Conservation (phyloP, 2,113 vertebrate species). For the Pachyramphus minor region DNA sequence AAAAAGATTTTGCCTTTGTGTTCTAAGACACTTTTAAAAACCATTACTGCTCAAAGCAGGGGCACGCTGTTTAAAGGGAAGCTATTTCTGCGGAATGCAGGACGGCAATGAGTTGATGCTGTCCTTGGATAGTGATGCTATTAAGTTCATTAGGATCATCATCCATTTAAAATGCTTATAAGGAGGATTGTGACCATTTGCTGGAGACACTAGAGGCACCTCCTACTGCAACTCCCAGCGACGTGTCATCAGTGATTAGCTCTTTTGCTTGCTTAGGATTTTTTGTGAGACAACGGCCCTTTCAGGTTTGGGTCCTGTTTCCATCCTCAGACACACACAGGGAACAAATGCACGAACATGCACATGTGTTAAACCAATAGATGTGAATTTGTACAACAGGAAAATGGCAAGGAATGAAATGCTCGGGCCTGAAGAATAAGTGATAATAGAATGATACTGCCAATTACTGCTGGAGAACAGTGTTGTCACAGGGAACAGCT, state of each 20-base stretch:
- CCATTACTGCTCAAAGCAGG: constrained; percentile 56
- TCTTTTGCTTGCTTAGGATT: not conserved
- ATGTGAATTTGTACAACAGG: constrained; percentile 28
- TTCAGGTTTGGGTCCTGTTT: not conserved
- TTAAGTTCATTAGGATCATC: constrained; percentile 65
- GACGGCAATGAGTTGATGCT: constrained; percentile 8
- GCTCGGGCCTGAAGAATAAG: constrained; percentile 31
- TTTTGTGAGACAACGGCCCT: not conserved
- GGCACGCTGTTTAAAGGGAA: constrained; percentile 24
- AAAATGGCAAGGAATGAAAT: constrained; percentile 48
- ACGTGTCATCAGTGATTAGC: not conserved
- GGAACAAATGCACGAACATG: not conserved
- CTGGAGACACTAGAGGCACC: not conserved
- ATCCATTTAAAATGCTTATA: constrained; percentile 46
- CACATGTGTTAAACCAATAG: not conserved
- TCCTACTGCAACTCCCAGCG: not conserved
- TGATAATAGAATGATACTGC: constrained; percentile 53
- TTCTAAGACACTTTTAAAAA: constrained; percentile 57
- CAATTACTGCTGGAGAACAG: constrained; percentile 48
- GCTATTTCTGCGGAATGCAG: constrained; percentile 34
- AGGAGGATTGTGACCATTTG: not conserved
- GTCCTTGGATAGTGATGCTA: constrained; percentile 65
- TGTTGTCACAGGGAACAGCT: constrained; percentile 30
- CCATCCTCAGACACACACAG: not conserved
- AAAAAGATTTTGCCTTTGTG: constrained; percentile 58